Base-by-base conservation (phyloP, 2,888 invertebrate species). In the Macropis europaea region DNA sequence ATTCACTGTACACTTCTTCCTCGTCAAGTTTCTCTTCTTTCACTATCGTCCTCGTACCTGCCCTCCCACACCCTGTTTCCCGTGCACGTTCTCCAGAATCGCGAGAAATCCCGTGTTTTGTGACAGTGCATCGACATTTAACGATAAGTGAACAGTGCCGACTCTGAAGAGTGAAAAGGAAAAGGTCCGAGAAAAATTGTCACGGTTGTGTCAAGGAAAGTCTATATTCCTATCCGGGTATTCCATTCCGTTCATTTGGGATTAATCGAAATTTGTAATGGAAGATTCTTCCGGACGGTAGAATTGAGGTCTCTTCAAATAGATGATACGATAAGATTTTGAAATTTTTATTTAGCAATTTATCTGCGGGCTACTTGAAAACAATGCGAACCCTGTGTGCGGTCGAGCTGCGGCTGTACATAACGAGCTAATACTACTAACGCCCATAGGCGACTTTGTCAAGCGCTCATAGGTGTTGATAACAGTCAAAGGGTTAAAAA, bases 41-140 rank as follows among this genome's bases (percentile, higher is more conserved):
- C 40, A 17, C 40, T 70, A 40, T 69, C 57, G 61, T 59, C 28
- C 3, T 24, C 19, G 28, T 22, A 36, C 34, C 45, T 24, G 6
- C 6, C 19, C 22, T 54, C 45, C 19, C 28, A 28, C 30, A 24
- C 45, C 7, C 13, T 15, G 13, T 17, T n/a, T 42, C 6, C 6
- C 42, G 42, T 2, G 48, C 30, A 40, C 19, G 4, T 30, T 28
- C 34, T 24, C 32, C 47, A 19, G n/a, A 32, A 13, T 36, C 28
- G 38, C 56, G 72, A 61, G 38, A 54, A 45, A 54, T 36, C 38
- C 19, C 52, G 75, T 59, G 69, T 22, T 57, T 54, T 78, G 85
- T 80, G 83, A 81, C 72, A 85, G 84, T 85, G 78, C 70, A 70
- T 45, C 17, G 36, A 62, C 50, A n/a, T 19, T 40, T 52, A 34